These are phyloP conservation scores for Microplitis deprimator DNA, from an alignment of 2,888 invertebrate species.

Conservation along the genomic window DNA sequence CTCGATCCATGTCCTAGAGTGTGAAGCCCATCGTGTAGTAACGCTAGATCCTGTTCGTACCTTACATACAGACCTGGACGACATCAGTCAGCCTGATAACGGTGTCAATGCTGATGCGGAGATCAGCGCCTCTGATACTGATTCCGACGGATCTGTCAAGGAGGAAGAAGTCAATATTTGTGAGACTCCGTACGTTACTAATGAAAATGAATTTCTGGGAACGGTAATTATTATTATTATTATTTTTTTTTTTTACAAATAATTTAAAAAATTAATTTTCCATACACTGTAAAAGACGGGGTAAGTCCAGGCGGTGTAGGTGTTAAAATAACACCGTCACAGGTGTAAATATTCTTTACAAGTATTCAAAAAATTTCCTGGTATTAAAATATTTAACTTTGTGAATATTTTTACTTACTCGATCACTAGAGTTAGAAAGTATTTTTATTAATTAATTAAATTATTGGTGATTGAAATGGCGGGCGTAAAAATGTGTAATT, in stretches of 20 bases:
- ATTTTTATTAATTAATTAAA: no score
- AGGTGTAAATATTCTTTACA: no score
- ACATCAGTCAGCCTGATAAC: slow-evolving; percentile 80
- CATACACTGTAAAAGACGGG: no score
- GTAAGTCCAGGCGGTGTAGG: no score
- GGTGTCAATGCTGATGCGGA: slow-evolving; percentile 74
- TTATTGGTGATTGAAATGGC: no score
- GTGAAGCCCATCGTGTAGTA: slow-evolving; percentile 66
- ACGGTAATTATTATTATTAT: slow-evolving; percentile 68
- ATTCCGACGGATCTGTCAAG: slow-evolving; percentile 76
- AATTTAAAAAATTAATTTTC: neutral
- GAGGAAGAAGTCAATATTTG: slow-evolving; percentile 71
- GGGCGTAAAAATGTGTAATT: no score
- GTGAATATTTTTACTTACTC: no score
- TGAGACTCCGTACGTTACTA: slow-evolving; percentile 72
- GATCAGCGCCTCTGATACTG: slow-evolving; percentile 74
- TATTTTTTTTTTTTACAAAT: neutral
- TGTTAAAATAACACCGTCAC: no score
- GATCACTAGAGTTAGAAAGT: no score
- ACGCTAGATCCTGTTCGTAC: slow-evolving; percentile 69
- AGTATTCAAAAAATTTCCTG: no score
- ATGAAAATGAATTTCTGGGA: slow-evolving; percentile 74
- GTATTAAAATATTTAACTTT: no score
- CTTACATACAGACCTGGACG: slow-evolving; percentile 78
- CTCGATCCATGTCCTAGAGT: slow-evolving; percentile 63